phyloP scores from a whole-genome alignment of 2,113 vertebrate genomes.

The Cryptomyrus ogoouensis region DNA sequence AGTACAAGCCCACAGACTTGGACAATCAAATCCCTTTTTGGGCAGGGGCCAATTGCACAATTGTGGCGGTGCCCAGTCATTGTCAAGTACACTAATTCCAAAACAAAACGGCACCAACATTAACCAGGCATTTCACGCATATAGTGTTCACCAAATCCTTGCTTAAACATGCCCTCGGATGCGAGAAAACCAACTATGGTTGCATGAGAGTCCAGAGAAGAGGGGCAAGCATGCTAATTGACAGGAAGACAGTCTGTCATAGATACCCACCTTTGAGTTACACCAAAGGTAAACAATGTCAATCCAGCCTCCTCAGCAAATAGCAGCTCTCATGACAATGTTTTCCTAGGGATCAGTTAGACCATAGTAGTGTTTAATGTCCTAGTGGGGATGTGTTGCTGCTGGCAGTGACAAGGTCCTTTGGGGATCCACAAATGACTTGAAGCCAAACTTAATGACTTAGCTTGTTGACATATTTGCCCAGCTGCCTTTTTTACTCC shows the following conservation, averaged over 20 bases:
- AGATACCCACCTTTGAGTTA: slow-evolving; percentile 13
- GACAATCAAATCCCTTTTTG: neutral
- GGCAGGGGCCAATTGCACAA: neutral
- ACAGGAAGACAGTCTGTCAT: neutral
- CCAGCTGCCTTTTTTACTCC: neutral
- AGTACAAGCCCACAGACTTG: neutral
- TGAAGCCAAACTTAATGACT: neutral
- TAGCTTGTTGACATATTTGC: neutral
- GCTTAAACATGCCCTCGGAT: neutral
- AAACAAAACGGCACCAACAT: neutral
- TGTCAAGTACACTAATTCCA: neutral
- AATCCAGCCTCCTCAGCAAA: slow-evolving; percentile 6
- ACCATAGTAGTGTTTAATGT: neutral
- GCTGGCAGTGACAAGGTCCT: neutral
- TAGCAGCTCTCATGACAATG: neutral
- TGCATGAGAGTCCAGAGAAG: neutral
- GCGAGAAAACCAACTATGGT: neutral
- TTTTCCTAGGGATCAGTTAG: neutral
- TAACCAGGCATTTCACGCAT: neutral
- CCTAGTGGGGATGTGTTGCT: neutral
- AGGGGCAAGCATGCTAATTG: neutral
- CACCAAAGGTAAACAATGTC: slow-evolving; percentile 28
- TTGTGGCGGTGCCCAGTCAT: neutral
- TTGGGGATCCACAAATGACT: neutral
- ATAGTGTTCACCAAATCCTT: neutral